phyloP scores from a whole-genome alignment of 2,888 invertebrate genomes.

The Ochropacha duplaris region DNA sequence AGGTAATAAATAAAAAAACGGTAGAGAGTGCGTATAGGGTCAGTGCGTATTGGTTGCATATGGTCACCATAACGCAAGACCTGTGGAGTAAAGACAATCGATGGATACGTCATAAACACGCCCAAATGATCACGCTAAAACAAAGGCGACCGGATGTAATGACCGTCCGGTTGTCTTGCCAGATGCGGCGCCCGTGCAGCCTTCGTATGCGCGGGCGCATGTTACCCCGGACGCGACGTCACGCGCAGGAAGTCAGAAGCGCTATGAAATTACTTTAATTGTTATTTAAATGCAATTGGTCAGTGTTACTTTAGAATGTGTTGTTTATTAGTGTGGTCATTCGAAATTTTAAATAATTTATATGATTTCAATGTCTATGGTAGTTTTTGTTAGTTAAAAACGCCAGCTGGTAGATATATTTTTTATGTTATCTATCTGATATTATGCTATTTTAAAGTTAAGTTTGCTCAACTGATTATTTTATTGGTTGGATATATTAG shows the following conservation, averaged over 20 bases:
- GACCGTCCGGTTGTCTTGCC: conserved; percentile 30
- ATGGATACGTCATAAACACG: not conserved
- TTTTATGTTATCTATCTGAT: too few species aligned
- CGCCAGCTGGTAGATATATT: too few species aligned
- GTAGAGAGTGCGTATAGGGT: not conserved
- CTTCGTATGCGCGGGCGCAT: conserved; percentile 65
- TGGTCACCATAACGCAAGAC: not conserved
- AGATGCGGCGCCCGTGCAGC: conserved; percentile 59
- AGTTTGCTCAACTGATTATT: too few species aligned
- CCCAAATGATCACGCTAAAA: not conserved
- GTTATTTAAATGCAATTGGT: conserved; percentile 61
- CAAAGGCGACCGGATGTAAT: not conserved
- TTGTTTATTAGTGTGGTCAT: too few species aligned
- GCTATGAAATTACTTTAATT: conserved; percentile 62
- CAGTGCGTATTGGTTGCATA: not conserved
- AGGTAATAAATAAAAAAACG: too few species aligned
- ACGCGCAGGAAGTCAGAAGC: conserved; percentile 61
- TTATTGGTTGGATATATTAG: too few species aligned
- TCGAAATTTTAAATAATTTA: not conserved
- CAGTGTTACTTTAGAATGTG: not conserved
- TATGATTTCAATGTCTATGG: too few species aligned
- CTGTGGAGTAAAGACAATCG: not conserved
- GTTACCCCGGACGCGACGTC: conserved; percentile 54
- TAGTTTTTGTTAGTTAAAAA: too few species aligned
- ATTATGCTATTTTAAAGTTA: too few species aligned